Base-by-base conservation (phyloP, 2,888 invertebrate genomes). In the Odontomyia ornata region DNA sequence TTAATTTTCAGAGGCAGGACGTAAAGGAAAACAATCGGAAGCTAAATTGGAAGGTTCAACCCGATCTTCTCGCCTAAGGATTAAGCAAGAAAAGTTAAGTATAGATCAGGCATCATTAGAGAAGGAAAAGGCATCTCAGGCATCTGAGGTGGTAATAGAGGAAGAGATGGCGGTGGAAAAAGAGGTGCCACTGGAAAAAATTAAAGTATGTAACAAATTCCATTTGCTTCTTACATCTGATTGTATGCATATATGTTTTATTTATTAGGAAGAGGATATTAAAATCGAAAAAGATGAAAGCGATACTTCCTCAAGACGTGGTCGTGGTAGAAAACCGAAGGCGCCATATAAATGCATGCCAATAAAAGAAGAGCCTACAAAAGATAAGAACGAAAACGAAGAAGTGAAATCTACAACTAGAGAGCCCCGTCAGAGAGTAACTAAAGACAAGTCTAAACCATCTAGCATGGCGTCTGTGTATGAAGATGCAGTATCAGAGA, bases 401-500 rank as follows among this genome's bases (percentile, higher is more conserved):
- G 0, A 79, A 47, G 0, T 65, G 76, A 11, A 78, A 80, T 25
- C 64, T 76, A 4, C 78, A 78, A 13, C 47, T 65, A 57, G 13
- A 30, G 15, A 62, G 64, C 7, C 56, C 18, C 28, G 62, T 18
- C 30, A 27, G 25, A 72, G 21, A 56, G n/a, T 27, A 23, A 73
- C 36, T 23, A 73, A 67, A 36, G 67, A 30, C 7, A 57, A 67
- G 13, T 11, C 18, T 30, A 76, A 57, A 73, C 23, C 36, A 46
- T 76, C 13, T 43, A 81, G 82, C 15, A 72, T 81, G 18, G 81
- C 81, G 0, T 87, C 88, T 1, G 83, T 87, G 9, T 88, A 88
- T 78, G 88, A 88, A 80, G 88, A 88, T 82, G 88, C 88, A 0
- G 79, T 86, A 18, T 81, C 78, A 1, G 78, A 78, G 18, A 56